Percentiles rank a stretch among this genome's conserved stretches.
Evolutionary conservation across 2,797 vertebrate genomes (phyloP).

Genomic region (Alosa sapidissima): DNA sequence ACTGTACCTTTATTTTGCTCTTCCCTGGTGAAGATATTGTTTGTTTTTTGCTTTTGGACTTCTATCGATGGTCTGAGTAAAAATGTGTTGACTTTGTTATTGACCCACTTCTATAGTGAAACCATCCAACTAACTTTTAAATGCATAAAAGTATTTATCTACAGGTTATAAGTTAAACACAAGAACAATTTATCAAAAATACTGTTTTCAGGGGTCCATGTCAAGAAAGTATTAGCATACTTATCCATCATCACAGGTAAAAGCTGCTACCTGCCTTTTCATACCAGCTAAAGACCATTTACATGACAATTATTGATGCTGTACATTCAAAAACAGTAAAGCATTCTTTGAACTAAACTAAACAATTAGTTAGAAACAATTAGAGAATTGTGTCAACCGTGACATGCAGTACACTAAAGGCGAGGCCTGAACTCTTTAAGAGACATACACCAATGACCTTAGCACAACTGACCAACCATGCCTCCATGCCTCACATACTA

Average conservation of each 20-base stretch:
- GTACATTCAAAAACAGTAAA: neutral
- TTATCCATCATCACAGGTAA: neutral
- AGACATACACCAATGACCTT: neutral
- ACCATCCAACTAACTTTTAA: neutral
- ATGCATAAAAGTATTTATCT: neutral
- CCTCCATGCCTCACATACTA: neutral
- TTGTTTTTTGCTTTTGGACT: neutral
- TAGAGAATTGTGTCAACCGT: neutral
- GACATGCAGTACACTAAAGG: neutral
- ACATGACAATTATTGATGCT: neutral
- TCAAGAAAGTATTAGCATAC: neutral
- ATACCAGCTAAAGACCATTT: neutral
- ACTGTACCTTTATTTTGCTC: slow-evolving; percentile 10
- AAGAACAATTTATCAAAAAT: neutral
- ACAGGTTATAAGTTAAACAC: neutral
- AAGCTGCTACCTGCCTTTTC: neutral
- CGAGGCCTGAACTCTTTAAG: neutral
- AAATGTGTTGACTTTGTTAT: slow-evolving; percentile 8
- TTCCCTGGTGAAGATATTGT: slow-evolving; percentile 13
- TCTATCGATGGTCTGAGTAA: slow-evolving; percentile 13
- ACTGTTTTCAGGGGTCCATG: neutral
- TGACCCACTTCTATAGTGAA: neutral
- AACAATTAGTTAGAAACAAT: neutral
- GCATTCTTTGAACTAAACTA: neutral
- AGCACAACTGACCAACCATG: neutral